A percentile compares a stretch with the other conserved stretches of the same genome.
Evolutionary conservation across 1,140 invertebrate genomes (phyloP).

Genomic region (Neodiprion pinetum): DNA sequence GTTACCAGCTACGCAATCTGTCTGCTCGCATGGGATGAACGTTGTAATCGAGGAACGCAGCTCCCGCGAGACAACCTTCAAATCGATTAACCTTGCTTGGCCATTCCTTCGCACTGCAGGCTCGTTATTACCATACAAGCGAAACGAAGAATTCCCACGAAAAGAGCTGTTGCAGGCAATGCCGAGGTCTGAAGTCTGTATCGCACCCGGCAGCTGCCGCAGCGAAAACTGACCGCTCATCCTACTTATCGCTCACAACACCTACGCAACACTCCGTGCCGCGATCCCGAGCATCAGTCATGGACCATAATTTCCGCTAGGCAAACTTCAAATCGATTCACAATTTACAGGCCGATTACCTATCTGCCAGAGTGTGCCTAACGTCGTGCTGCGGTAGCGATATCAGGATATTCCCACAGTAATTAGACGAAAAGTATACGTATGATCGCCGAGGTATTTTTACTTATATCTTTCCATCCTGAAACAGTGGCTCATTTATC

Average conservation of each 20-base stretch:
- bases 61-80: slow-evolving; percentile 2
- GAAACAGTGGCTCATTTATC: too few species aligned
- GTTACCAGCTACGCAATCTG: too few species aligned
- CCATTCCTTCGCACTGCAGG: neutral
- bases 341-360: neutral
- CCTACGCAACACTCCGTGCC: neutral
- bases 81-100: slow-evolving; percentile 7
- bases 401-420: too few species aligned
- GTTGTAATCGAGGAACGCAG: neutral
- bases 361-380: too few species aligned
- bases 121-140: neutral
- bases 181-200: too few species aligned
- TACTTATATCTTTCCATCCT: too few species aligned
- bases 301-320: neutral
- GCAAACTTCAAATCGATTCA: neutral
- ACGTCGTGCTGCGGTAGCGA: too few species aligned
- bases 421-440: too few species aligned
- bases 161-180: neutral
- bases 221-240: neutral
- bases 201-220: too few species aligned
- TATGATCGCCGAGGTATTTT: too few species aligned
- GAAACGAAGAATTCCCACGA: slow-evolving; percentile 2
- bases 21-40: too few species aligned
- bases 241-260: neutral
- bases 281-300: neutral